These are phyloP conservation scores for Nyleta sp. DNA, from an alignment of 2,888 invertebrate species.

Conservation along the genomic window DNA sequence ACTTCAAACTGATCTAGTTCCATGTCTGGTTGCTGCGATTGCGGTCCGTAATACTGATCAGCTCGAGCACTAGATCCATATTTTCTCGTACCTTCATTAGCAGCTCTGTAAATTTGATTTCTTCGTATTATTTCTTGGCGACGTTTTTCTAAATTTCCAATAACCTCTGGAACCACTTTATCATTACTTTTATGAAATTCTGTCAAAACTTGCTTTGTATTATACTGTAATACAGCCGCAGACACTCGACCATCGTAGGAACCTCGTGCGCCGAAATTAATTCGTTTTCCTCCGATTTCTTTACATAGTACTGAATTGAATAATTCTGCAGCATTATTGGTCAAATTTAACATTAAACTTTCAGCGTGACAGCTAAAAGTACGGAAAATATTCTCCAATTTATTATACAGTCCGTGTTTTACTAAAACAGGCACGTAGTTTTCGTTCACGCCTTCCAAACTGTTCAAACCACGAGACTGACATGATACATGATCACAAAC, in stretches of 20 bases:
- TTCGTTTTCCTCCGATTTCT: conserved; percentile 46
- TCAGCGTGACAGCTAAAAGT: conserved; percentile 20
- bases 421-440: not conserved
- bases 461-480: not conserved
- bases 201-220: conserved; percentile 13
- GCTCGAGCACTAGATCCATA: not conserved
- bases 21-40: conserved; percentile 11
- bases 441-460: not conserved
- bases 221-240: conserved; percentile 18
- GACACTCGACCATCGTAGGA: conserved; percentile 16
- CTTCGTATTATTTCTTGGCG: conserved; percentile 8
- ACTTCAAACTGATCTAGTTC: not conserved
- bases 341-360: conserved; percentile 39
- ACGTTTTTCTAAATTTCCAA: not conserved
- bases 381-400: not conserved
- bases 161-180: not conserved
- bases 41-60: conserved; percentile 22
- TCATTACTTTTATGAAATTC: not conserved
- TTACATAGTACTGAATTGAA: too few relatives aligned
- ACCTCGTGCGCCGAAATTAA: conserved; percentile 15
- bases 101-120: not conserved
- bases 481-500: conserved; percentile 44
- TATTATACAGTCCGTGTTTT: conserved; percentile 15
- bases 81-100: not conserved
- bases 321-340: conserved; percentile 43